These are phyloP conservation scores for Microctenopoma steveboyesi DNA, from an alignment of 2,797 vertebrate species.

Conservation along the genomic window DNA sequence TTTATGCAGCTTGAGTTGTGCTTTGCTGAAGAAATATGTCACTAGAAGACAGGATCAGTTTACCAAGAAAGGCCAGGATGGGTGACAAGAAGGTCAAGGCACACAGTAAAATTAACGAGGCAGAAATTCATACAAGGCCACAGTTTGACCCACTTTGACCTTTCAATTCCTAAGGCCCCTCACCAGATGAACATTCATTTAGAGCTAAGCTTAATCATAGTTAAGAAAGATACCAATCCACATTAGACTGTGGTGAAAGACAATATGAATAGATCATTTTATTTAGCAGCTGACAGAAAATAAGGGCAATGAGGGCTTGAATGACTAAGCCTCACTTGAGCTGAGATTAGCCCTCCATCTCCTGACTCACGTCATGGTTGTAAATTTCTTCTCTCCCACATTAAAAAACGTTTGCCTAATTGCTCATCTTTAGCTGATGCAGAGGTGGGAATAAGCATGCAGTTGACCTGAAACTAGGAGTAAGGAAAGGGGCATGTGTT, in stretches of 20 bases:
- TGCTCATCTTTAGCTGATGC: constrained; percentile 57
- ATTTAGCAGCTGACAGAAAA: constrained; percentile 72
- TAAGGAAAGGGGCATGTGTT: constrained; percentile 47
- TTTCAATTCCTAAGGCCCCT: constrained; percentile 56
- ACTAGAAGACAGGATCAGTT: constrained; percentile 41
- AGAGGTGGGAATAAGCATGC: constrained; percentile 50
- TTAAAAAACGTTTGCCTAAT: constrained; percentile 66
- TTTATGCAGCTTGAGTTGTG: constrained; percentile 45
- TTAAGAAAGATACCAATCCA: constrained; percentile 66
- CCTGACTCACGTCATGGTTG: constrained; percentile 63
- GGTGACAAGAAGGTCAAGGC: constrained; percentile 34
- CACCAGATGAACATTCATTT: constrained; percentile 61
- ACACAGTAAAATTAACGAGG: constrained; percentile 55
- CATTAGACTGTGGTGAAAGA: constrained; percentile 72
- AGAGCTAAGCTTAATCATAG: constrained; percentile 69
- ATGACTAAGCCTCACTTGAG: constrained; percentile 63
- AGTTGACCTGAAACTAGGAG: constrained; percentile 30
- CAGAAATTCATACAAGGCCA: constrained; percentile 58
- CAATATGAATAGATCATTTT: constrained; percentile 71
- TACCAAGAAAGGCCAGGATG: constrained; percentile 39
- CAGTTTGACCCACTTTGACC: constrained; percentile 64
- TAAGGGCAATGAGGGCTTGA: constrained; percentile 70
- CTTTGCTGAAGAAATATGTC: constrained; percentile 26
- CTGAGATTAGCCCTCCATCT: constrained; percentile 65
- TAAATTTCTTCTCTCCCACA: constrained; percentile 69